Evolutionary conservation across 1,140 invertebrate genomes (phyloP).

Genomic region (Megathymus violae): DNA sequence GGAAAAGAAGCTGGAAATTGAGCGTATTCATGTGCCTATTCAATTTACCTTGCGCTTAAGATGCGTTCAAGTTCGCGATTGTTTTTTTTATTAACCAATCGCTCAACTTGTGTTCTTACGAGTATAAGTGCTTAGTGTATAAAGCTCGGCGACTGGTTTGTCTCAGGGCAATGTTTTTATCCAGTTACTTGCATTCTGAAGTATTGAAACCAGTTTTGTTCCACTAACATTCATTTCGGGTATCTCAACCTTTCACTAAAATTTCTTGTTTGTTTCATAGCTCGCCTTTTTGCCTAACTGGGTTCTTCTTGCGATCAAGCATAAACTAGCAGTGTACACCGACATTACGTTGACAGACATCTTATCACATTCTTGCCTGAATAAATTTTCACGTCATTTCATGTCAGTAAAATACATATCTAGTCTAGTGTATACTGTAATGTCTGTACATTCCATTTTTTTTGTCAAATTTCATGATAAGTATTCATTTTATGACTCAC

Average conservation of each 20-base stretch:
- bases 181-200: conserved; percentile 80
- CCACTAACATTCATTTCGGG: conserved; percentile 71
- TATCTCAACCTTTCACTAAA: conserved; percentile 75
- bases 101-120: conserved; percentile 45
- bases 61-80: conserved; percentile 26
- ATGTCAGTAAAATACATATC: too few relatives aligned
- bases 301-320: conserved; percentile 39
- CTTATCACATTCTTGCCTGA: background rate
- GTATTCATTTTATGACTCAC: too few relatives aligned
- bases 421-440: too few relatives aligned
- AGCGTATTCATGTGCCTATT: conserved; percentile 26
- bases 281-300: conserved; percentile 39
- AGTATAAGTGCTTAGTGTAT: conserved; percentile 42
- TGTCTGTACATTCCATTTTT: too few relatives aligned
- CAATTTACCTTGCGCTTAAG: conserved; percentile 27
- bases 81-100: conserved; percentile 50
- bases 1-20: conserved; percentile 13
- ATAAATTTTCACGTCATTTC: conserved; percentile 8
- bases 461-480: too few relatives aligned
- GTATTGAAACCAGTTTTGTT: conserved; percentile 78
- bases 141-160: conserved; percentile 69
- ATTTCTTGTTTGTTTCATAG: conserved; percentile 57
- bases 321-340: conserved; percentile 47
- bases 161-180: conserved; percentile 76
- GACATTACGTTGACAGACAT: background rate